Conservation (phyloP, 2,113 vertebrate species). For the Microtus pennsylvanicus region DNA sequence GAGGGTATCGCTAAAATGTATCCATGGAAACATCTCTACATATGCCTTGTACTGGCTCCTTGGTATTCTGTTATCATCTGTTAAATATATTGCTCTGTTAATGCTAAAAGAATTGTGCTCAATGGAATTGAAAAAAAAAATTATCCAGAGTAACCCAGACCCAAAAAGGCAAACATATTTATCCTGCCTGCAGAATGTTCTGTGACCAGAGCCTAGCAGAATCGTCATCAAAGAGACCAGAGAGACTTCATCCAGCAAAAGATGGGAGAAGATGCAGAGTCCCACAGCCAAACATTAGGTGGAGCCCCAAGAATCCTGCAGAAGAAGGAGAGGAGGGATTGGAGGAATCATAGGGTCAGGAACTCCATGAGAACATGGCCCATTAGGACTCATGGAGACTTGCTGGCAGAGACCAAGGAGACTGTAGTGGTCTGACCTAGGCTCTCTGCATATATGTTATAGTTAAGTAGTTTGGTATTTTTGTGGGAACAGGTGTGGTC, state of each 20-base stretch:
- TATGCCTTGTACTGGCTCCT: background rate
- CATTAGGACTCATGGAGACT: background rate
- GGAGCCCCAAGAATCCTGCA: background rate
- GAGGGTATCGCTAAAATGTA: background rate
- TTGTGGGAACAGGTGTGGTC: background rate
- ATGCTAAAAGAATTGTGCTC: background rate
- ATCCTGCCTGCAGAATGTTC: background rate
- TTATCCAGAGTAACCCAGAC: too few species aligned
- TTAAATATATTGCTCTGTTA: background rate
- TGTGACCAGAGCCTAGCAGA: too few species aligned
- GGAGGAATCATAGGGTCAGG: background rate
- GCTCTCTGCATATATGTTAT: background rate
- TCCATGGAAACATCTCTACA: background rate
- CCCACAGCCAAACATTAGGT: background rate
- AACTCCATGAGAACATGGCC: background rate
- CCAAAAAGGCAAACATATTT: background rate
- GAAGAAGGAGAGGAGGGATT: background rate
- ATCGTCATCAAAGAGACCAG: background rate
- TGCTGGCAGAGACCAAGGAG: background rate
- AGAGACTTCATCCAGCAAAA: background rate
- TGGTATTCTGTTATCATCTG: constrained; percentile 13
- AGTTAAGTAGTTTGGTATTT: background rate
- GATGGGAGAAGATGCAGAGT: background rate
- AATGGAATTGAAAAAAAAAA: too few species aligned
- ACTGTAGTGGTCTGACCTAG: background rate